These are phyloP conservation scores for Hepsetus odoe DNA, from an alignment of 2,113 vertebrate species.

Conservation along the genomic window DNA sequence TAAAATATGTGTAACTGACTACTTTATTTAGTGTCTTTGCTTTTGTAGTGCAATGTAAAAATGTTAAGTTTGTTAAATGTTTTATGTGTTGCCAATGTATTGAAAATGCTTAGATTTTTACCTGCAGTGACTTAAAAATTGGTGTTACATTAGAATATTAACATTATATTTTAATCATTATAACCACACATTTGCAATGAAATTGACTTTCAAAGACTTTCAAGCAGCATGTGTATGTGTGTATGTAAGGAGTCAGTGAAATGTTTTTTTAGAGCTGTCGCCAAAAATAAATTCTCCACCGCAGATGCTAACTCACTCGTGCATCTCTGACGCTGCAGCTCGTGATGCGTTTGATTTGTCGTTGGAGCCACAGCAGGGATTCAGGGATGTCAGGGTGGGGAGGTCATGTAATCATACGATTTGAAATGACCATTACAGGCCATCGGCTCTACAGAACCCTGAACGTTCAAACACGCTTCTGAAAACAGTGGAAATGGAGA, in stretches of 20 bases:
- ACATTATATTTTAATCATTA: too few relatives aligned
- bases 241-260: not conserved
- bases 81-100: too few relatives aligned
- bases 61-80: too few relatives aligned
- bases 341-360: not conserved
- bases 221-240: too few relatives aligned
- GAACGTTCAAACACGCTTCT: conserved; percentile 31
- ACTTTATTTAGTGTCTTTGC: too few relatives aligned
- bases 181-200: too few relatives aligned
- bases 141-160: too few relatives aligned
- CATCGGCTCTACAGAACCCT: not conserved
- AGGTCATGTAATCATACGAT: not conserved
- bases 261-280: not conserved
- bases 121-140: too few relatives aligned
- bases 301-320: not conserved
- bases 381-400: not conserved
- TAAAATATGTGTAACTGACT: too few relatives aligned
- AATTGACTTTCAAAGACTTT: too few relatives aligned
- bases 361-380: not conserved
- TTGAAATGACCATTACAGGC: conserved; percentile 17
- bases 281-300: not conserved
- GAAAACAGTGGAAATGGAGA: not conserved
- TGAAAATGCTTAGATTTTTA: too few relatives aligned
- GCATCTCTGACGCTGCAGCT: not conserved
- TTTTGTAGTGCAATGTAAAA: too few relatives aligned